A percentile compares a stretch with the other conserved stretches of the same genome.
Evolutionary conservation across 1,140 invertebrate species (phyloP).

Genomic region (Leptoteleia sp.): DNA sequence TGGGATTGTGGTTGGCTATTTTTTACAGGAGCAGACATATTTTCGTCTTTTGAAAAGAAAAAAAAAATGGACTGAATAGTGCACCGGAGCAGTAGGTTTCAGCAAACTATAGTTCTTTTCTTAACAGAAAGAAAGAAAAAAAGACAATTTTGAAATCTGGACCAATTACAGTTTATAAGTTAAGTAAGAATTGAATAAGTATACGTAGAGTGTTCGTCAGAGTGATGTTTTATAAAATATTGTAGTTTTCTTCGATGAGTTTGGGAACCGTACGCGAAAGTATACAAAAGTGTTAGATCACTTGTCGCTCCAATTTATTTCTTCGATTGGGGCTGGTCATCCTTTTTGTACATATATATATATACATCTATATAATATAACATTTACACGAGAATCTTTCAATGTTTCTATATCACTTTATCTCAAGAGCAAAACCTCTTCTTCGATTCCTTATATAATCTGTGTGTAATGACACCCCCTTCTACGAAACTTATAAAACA

Average conservation of each 20-base stretch:
- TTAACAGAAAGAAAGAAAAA: constrained; percentile 14
- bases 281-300: constrained; percentile 11
- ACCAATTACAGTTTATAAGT: constrained; percentile 48
- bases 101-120: constrained; percentile 30
- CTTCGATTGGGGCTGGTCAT: constrained; percentile 57
- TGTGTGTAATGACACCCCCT: constrained; percentile 35
- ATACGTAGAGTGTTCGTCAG: neutral
- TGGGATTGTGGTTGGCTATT: too few species aligned
- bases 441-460: constrained; percentile 58
- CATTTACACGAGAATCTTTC: constrained; percentile 44
- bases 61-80: constrained; percentile 45
- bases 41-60: constrained; percentile 25
- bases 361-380: constrained; percentile 21
- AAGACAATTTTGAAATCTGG: constrained; percentile 40
- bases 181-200: constrained; percentile 33
- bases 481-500: constrained; percentile 47
- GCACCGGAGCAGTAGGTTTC: constrained; percentile 26
- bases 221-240: neutral
- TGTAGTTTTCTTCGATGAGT: constrained; percentile 23
- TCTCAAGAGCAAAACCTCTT: constrained; percentile 50
- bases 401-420: constrained; percentile 64
- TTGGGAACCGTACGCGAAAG: constrained; percentile 12
- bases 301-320: constrained; percentile 29
- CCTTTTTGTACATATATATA: constrained; percentile 50
- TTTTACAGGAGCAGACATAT: constrained; percentile 7